Base-by-base conservation (phyloP, 2,888 invertebrate species). In the Archaeoteleia sp. region DNA sequence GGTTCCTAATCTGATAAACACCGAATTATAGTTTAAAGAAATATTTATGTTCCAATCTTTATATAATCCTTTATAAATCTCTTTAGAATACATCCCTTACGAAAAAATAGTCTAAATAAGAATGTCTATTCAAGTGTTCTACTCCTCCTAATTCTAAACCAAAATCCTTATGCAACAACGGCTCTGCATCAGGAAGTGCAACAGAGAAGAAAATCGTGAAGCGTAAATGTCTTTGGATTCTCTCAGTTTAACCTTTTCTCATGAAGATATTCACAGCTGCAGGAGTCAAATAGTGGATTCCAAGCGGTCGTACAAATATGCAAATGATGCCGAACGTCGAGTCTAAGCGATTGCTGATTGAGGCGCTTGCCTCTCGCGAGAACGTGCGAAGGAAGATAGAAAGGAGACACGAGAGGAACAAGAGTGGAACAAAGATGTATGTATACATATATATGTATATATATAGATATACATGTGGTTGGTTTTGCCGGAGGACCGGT, bases 401-500 rank as follows among this genome's bases (percentile, higher is more conserved):
- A 27, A 45, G 35, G 46, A 51, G 34, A 51, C 34, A 53, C 58
- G 51, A 51, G 34, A 86, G 85, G 43, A 82, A 81, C 58, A 83
- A 80, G 20, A 42, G 49, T 39, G 10, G 35, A 86, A 80, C 70
- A 40, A 25, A 80, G 86, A 60, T 86, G 84, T 55, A 86, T 82
- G 58, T 76, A 82, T 27, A 87, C 25, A 23, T 54, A 54, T 48
- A 30, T 30, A 30, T 10, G 30, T 30, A 12, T 10, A 8, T 6
- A 12, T 34, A 34, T 20, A 20, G 20, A 20, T 20, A 87, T 54
- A 87, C 85, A 27, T 88, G 87, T 1, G 73, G 87, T 78, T 9
- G 39, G 69, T 71, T 69, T 71, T 54, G 70, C 67, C 63, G 67
- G 45, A 58, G 71, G 68, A 70, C 65, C 65, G 60, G 35, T 14